phyloP scores from a whole-genome alignment of 2,113 vertebrate species.

The Malurus cyaneus region DNA sequence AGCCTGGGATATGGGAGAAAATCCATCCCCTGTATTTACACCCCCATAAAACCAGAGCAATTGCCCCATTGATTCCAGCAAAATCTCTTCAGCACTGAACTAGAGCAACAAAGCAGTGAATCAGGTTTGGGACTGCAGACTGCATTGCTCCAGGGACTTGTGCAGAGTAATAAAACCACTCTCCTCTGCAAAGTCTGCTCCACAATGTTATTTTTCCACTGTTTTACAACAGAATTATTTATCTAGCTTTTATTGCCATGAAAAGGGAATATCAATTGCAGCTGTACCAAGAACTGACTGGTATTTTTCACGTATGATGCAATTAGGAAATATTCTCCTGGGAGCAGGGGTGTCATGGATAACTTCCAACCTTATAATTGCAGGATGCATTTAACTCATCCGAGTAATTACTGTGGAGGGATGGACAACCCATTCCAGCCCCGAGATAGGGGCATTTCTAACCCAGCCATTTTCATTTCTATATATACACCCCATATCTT shows the following conservation, averaged over 20 bases:
- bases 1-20: not conserved
- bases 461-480: constrained; percentile 5
- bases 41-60: not conserved
- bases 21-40: not conserved
- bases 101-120: not conserved
- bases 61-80: not conserved
- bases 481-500: constrained; percentile 14
- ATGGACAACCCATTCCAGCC: not conserved
- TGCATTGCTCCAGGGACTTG: not conserved
- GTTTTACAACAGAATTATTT: not conserved
- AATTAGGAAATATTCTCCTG: not conserved
- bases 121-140: not conserved
- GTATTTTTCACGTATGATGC: not conserved
- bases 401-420: not conserved
- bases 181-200: not conserved
- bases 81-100: not conserved
- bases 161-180: not conserved
- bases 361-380: constrained; percentile 34
- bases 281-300: not conserved
- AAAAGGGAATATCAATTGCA: not conserved
- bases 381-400: constrained; percentile 54
- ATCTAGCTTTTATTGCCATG: not conserved
- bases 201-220: not conserved
- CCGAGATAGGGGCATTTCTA: not conserved
- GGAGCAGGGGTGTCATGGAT: constrained; percentile 11